phyloP scores from a whole-genome alignment of 2,888 invertebrate species.

The Agrotis exclamationis region DNA sequence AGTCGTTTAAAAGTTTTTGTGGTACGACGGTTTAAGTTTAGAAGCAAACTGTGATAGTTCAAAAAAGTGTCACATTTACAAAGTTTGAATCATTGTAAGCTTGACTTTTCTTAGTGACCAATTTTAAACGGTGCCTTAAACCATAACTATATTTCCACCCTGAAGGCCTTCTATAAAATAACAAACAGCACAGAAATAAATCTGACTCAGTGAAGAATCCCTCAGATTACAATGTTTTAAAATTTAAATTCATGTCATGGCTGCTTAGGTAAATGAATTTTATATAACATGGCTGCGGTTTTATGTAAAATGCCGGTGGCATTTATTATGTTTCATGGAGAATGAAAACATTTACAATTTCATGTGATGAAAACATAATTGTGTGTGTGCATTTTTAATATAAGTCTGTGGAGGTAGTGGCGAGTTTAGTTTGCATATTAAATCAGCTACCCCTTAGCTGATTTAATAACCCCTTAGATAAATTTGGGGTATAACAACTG shows the following conservation, averaged over 20 bases:
- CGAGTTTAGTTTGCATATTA: neutral
- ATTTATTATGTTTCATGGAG: constrained; percentile 29
- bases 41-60: too few relatives aligned
- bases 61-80: too few relatives aligned
- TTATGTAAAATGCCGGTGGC: constrained; percentile 28
- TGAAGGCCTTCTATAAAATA: neutral
- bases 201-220: constrained; percentile 8
- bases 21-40: too few relatives aligned
- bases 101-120: too few relatives aligned
- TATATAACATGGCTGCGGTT: constrained; percentile 38
- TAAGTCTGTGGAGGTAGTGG: too few relatives aligned
- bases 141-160: neutral
- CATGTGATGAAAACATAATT: constrained; percentile 19
- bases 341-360: constrained; percentile 13
- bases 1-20: too few relatives aligned
- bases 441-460: too few relatives aligned
- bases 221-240: constrained; percentile 45
- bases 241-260: constrained; percentile 52
- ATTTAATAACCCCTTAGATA: too few relatives aligned
- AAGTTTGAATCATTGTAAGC: too few relatives aligned
- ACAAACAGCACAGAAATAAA: constrained; percentile 16
- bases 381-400: constrained; percentile 1
- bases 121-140: too few relatives aligned
- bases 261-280: constrained; percentile 49
- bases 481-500: too few relatives aligned